Conservation (phyloP, 2,113 vertebrate species). For the Chloroceryle aenea region DNA sequence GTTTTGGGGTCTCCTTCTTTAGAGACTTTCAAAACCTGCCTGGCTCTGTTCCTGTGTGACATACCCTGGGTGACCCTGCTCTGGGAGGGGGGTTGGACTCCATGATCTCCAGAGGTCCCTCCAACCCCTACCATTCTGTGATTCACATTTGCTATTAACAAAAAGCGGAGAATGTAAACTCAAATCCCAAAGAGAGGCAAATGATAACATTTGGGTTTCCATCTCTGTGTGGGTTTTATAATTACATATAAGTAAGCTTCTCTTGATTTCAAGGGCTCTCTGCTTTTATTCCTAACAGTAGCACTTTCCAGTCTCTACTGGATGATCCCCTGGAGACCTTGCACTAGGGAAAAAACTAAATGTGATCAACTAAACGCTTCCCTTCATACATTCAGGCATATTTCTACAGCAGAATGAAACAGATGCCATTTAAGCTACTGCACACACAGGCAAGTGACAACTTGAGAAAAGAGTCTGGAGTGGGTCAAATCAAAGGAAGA, state of each 20-base stretch:
- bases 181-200: neutral
- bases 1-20: neutral
- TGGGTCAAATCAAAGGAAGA: constrained; percentile 31
- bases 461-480: constrained; percentile 19
- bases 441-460: neutral
- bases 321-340: neutral
- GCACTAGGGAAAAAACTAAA: neutral
- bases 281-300: neutral
- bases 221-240: neutral
- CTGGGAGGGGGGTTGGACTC: neutral
- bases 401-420: neutral
- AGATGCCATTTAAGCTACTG: neutral
- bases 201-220: neutral
- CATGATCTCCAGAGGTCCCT: neutral
- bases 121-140: neutral
- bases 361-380: neutral
- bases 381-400: neutral
- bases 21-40: neutral
- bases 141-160: neutral
- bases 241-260: neutral
- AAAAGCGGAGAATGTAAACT: neutral
- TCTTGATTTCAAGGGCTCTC: neutral
- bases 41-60: neutral
- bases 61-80: neutral
- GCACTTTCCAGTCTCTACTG: neutral